Evolutionary conservation across 1,140 invertebrate genomes (phyloP), one percentile per base, ranked within the genome.

Genomic region (Orussus abietinus): DNA sequence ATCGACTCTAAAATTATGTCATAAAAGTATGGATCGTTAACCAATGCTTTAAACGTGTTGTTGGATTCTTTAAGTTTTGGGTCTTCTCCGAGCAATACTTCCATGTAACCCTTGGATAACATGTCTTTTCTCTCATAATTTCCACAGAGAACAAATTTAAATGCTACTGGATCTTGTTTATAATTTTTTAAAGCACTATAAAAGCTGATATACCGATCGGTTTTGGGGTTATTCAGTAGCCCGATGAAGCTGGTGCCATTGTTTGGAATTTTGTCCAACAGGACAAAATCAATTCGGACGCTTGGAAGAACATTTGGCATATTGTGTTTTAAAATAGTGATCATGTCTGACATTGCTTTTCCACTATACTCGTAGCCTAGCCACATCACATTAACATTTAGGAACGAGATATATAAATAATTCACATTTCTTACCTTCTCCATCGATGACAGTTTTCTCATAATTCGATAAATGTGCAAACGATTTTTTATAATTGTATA

Each of bases 401-500:
- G 5, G 12, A 19, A 35, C 20, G n/a, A 5, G 17, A 19, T 30
- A 1, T 10, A 30, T 30, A 7, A 29, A 31, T 19, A n/a, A 1
- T 12, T 29, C 28, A 40, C 38, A 29, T 40, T 40, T 40, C 15
- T 40, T 40, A 14, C 11, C 20, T 32, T 32, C 38, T 32, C 7
- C 19, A 13, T 15, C 18, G 19, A n/a, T n/a, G n/a, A n/a, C n/a
- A n/a, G n/a, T n/a, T 20, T 40, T 6, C 2, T 32, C 18, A 11
- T n/a, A n/a, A 13, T n/a, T 21, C 7, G 6, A n/a, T 7, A 40
- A 19, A 5, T 32, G 10, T 31, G 38, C 25, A 4, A 14, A 11
- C n/a, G 38, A 40, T 31, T 40, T 31, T 4, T 22, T 32, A 15
- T 32, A 32, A 32, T 40, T 31, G 29, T 40, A 40, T n/a, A 22